These are phyloP conservation scores for Muntiacus reevesi DNA, from an alignment of 2,113 vertebrate genomes.

Conservation along the genomic window DNA sequence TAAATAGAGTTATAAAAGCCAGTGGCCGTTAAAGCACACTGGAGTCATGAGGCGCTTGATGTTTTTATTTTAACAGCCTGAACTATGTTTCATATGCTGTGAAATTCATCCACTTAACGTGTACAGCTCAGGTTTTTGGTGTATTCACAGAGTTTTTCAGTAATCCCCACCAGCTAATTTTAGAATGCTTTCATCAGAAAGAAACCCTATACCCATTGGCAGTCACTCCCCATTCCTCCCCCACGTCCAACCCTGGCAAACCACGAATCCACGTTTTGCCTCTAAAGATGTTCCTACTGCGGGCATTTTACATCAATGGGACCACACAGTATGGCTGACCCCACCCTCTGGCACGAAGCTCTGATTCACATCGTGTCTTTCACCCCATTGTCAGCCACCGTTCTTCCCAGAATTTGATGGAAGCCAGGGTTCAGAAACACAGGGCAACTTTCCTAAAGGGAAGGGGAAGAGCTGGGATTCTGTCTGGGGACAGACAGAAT, in stretches of 20 bases:
- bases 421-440: not conserved
- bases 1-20: not conserved
- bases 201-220: not conserved
- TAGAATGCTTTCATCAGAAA: not conserved
- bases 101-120: not conserved
- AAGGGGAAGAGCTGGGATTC: not conserved
- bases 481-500: not conserved
- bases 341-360: not conserved
- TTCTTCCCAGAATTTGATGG: not conserved
- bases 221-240: not conserved
- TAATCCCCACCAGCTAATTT: not conserved
- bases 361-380: not conserved
- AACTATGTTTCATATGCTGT: not conserved
- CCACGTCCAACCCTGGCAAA: not conserved
- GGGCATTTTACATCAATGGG: not conserved
- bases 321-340: not conserved
- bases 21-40: not conserved
- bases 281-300: not conserved
- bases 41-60: not conserved
- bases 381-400: not conserved
- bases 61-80: not conserved
- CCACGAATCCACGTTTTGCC: not conserved
- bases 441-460: not conserved
- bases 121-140: not conserved
- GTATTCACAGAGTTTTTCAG: not conserved